Evolutionary conservation across 2,113 vertebrate species (phyloP).

Genomic region (Proterorhinus semilunaris): DNA sequence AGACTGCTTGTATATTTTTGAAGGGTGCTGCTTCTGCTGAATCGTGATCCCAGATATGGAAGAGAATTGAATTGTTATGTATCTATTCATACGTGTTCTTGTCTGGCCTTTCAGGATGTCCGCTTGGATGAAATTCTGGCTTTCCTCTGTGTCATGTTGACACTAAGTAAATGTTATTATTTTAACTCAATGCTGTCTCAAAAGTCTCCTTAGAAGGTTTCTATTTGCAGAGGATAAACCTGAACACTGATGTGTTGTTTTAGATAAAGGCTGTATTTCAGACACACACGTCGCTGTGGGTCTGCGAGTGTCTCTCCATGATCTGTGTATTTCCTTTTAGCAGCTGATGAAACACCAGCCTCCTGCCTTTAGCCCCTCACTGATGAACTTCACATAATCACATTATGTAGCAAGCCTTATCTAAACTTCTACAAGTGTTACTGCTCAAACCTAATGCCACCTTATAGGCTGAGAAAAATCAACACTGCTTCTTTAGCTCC

Average conservation of each 20-base stretch:
- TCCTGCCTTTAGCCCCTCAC: constrained; percentile 43
- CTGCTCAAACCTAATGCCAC: constrained; percentile 58
- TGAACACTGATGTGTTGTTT: constrained; percentile 1
- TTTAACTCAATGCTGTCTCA: background rate
- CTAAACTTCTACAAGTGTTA: constrained; percentile 74
- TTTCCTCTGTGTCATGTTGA: background rate
- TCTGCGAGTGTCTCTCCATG: constrained; percentile 61
- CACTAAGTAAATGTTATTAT: constrained; percentile 2
- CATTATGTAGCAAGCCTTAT: constrained; percentile 62
- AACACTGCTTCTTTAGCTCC: constrained; percentile 43
- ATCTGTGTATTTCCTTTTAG: constrained; percentile 44
- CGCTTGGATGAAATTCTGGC: background rate
- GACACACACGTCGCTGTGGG: constrained; percentile 58
- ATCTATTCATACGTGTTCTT: too few relatives aligned
- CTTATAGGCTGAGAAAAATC: constrained; percentile 63
- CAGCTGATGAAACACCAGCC: constrained; percentile 72
- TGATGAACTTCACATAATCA: constrained; percentile 52
- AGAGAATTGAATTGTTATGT: background rate
- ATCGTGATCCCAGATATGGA: background rate
- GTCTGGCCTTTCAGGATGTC: too few relatives aligned
- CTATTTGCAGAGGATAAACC: constrained; percentile 1
- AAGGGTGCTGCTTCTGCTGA: background rate
- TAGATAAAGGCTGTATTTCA: constrained; percentile 11
- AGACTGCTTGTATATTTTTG: too few relatives aligned
- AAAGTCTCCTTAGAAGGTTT: background rate